Evolutionary conservation across 2,888 invertebrate species (phyloP), one percentile per base, ranked within the genome.

Genomic region (Zygogramma bicolorata): DNA sequence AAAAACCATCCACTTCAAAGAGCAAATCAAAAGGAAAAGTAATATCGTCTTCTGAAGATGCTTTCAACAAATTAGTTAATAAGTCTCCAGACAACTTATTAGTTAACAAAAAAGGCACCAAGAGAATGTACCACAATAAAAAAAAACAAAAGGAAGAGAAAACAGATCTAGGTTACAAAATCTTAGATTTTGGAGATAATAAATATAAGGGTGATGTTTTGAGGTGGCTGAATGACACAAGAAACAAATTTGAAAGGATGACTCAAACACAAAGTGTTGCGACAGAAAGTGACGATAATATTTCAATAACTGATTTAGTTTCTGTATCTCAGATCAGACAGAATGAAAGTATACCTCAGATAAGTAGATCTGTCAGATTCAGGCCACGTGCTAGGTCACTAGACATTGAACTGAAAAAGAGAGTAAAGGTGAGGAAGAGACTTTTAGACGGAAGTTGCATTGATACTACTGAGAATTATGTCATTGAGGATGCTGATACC

Each of bases 141-240:
- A 74, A 65, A 40, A 70, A 73, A 60, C 59, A 68, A 18, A 60
- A 70, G 18, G 53, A 68, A 49, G 38, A 57, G 15, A 40, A 27
- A 22, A 10, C 18, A 2, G 10, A 46, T 18, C 10, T 34, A 13
- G 40, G 27, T 34, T 69, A 77, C 65, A 76, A 74, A 60, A 65
- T 79, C 15, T 42, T 77, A 8, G 68, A 79, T 20, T 81, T 82
- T 70, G 65, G 79, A 15, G 76, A 81, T 62, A 38, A 74, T 53
- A 40, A 67, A 7, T 80, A 75, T 53, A 79, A 75, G 67, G 40
- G 65, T 7, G 70, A 70, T 7, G 78, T 81, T 22, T 40, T 81
- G 6, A 46, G 78, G 31, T 85, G 84, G 84, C 71, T 84, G 38
- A 77, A 80, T 42, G 80, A 84, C 66, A 81, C 69, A 22, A 75